A percentile compares a stretch with the other conserved stretches of the same genome.
Evolutionary conservation across 2,797 vertebrate genomes (phyloP).

Genomic region (Macropodus opercularis): DNA sequence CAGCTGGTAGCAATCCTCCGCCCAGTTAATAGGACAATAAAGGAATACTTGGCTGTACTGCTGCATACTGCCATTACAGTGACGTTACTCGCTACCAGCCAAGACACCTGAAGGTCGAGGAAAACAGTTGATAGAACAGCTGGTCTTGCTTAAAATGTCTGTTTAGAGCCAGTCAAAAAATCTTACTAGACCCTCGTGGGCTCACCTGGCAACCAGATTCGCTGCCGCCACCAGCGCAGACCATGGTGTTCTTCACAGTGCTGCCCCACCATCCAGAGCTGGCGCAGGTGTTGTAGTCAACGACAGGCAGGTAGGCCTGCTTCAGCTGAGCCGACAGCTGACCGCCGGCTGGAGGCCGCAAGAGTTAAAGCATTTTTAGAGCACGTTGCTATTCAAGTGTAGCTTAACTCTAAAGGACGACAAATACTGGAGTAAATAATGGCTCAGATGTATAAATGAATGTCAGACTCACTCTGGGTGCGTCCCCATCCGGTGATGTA

Average conservation of each 20-base stretch:
- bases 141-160: too few relatives aligned
- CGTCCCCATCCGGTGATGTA: slow-evolving; percentile 92
- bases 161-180: too few relatives aligned
- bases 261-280: slow-evolving; percentile 86
- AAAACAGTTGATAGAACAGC: too few relatives aligned
- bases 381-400: not conserved
- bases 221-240: slow-evolving; percentile 86
- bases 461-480: slow-evolving; percentile 84
- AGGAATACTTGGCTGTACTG: too few relatives aligned
- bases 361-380: too few relatives aligned
- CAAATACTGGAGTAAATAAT: not conserved
- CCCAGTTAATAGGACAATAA: too few relatives aligned
- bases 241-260: slow-evolving; percentile 86
- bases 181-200: too few relatives aligned
- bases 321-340: slow-evolving; percentile 83
- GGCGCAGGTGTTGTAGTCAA: slow-evolving; percentile 82
- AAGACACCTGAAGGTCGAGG: too few relatives aligned
- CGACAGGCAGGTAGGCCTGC: slow-evolving; percentile 86
- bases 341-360: slow-evolving; percentile 72
- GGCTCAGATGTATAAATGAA: not conserved
- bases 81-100: too few relatives aligned
- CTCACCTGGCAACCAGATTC: slow-evolving; percentile 88
- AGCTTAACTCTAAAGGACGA: not conserved
- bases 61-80: too few relatives aligned
- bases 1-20: not conserved